These are phyloP conservation scores for Diphyllodes magnificus DNA, from an alignment of 2,113 vertebrate species.

Conservation along the genomic window DNA sequence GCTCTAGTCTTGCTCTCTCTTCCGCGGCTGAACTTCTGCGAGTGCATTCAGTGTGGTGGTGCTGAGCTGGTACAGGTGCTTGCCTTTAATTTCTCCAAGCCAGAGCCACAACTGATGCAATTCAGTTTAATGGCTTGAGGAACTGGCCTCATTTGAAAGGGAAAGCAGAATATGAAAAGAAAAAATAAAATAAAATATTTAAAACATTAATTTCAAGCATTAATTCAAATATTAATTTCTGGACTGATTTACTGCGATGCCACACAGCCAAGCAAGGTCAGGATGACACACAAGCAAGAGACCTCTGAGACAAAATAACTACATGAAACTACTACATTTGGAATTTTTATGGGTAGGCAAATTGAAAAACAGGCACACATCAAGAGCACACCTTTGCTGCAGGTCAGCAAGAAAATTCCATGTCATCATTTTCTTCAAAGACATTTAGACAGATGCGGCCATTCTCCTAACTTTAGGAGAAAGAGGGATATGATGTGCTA, in stretches of 20 bases:
- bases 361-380: conserved; percentile 1
- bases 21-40: not conserved
- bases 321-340: not conserved
- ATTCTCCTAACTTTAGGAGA: not conserved
- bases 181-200: not conserved
- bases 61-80: conserved; percentile 13
- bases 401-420: not conserved
- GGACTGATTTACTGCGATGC: not conserved
- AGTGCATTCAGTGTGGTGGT: not conserved
- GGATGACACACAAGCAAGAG: not conserved
- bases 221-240: not conserved
- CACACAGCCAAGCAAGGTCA: not conserved
- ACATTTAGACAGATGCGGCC: not conserved
- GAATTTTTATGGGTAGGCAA: not conserved
- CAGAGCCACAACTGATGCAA: conserved; percentile 39
- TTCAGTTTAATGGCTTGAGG: conserved; percentile 17
- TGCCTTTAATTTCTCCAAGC: not conserved
- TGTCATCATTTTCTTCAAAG: conserved; percentile 56
- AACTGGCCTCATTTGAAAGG: conserved; percentile 39
- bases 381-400: conserved; percentile 13
- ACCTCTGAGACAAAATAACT: not conserved
- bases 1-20: not conserved
- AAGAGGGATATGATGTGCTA: not conserved
- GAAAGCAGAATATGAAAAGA: not conserved
- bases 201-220: not conserved